These are phyloP conservation scores for Sipha flava DNA, from an alignment of 1,140 invertebrate genomes.

Conservation along the genomic window DNA sequence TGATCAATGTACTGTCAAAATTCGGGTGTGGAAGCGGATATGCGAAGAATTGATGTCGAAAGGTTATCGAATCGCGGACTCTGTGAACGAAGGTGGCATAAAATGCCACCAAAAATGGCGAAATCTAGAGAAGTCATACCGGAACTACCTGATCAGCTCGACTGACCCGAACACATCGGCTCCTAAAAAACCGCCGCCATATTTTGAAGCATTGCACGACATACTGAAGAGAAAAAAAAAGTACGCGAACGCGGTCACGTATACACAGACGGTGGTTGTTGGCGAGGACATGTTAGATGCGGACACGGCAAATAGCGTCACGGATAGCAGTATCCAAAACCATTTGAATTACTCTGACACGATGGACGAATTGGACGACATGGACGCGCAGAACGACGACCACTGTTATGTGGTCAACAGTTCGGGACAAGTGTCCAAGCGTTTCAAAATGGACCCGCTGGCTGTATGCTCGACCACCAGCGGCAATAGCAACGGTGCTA, in stretches of 20 bases:
- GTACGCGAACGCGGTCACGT: slow-evolving; percentile 15
- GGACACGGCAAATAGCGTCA: not conserved
- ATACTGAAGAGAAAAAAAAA: slow-evolving; percentile 13
- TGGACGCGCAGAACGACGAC: not conserved
- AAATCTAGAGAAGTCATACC: slow-evolving; percentile 21
- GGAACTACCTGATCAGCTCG: not conserved
- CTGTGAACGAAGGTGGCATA: not conserved
- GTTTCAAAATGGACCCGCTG: not conserved
- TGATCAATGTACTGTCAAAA: slow-evolving; percentile 5
- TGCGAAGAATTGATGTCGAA: not conserved
- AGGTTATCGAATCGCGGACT: slow-evolving; percentile 6
- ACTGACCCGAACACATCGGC: slow-evolving; percentile 2
- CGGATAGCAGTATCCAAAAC: not conserved
- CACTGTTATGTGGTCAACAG: slow-evolving; percentile 21
- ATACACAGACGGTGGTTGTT: not conserved
- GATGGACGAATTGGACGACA: not conserved
- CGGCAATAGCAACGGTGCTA: not conserved
- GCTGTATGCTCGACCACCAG: not conserved
- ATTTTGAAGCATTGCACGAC: slow-evolving; percentile 5
- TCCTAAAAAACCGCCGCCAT: slow-evolving; percentile 8
- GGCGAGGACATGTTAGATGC: not conserved
- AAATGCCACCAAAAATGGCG: slow-evolving; percentile 31
- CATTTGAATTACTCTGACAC: not conserved
- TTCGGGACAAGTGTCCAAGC: slow-evolving; percentile 6
- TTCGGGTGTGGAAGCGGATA: slow-evolving; percentile 4